phyloP scores from a whole-genome alignment of 2,113 vertebrate species.

The Chaetorhynchus papuensis region DNA sequence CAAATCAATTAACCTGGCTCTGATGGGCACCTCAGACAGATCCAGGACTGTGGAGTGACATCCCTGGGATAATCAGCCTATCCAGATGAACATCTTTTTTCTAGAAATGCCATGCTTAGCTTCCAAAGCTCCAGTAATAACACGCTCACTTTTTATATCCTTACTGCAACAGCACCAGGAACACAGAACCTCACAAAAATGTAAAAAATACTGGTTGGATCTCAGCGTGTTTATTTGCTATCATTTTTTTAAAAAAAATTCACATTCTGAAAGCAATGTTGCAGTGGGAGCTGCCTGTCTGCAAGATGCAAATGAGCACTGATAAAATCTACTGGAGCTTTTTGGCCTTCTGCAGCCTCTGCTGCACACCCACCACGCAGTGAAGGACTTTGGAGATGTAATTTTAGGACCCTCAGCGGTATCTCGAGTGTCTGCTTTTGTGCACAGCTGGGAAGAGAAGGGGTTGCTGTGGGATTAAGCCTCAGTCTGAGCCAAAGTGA shows the following conservation, averaged over 20 bases:
- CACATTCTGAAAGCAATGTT: neutral
- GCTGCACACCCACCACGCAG: neutral
- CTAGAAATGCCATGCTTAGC: neutral
- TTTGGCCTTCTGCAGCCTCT: neutral
- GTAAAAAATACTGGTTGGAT: neutral
- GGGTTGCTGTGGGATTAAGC: neutral
- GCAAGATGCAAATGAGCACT: fast-evolving
- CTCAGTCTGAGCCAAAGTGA: neutral
- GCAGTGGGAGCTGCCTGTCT: neutral
- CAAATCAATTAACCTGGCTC: neutral
- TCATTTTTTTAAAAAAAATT: neutral
- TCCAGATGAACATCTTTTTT: neutral
- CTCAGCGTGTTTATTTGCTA: neutral
- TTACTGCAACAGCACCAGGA: neutral
- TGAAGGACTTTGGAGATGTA: neutral
- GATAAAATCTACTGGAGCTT: neutral
- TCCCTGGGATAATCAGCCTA: neutral
- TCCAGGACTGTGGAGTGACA: neutral
- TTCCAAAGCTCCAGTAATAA: neutral
- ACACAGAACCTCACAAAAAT: neutral
- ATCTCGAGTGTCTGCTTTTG: neutral
- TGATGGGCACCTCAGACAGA: neutral
- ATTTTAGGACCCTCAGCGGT: neutral
- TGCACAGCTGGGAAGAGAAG: neutral
- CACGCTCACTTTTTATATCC: neutral